Base-by-base conservation (phyloP, 2,888 invertebrate genomes). In the Hypomecis punctinalis region DNA sequence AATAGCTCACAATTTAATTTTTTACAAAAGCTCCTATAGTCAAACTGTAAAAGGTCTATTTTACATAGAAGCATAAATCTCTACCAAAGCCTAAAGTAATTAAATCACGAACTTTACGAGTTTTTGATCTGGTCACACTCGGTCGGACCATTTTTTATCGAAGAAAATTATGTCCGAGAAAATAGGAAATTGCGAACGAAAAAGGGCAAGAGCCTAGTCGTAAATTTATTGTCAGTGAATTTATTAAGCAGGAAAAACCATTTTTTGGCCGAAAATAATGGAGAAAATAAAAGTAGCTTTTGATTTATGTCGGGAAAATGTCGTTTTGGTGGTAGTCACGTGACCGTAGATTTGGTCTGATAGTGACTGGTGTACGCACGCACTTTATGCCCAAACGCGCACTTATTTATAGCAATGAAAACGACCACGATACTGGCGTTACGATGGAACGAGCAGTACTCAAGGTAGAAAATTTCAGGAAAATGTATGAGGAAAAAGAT, bases 331-430 rank as follows among this genome's bases (percentile, higher is more conserved):
- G 70, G 68, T 67, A 66, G 72, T 76, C 72, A 74, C 71, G 75
- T 76, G 74, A 75, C 71, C 70, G 69, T 72, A 66, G 67, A 68
- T 71, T 78, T 70, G 61, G 69, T 69, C 65, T 63, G 67, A 70
- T 75, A 76, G 67, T 65, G 62, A 70, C 66, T 67, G 67, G 54
- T 40, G 45, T 47, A 43, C 23, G 37, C 74, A 76, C 77, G 74
- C 74, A 74, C 68, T 75, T 67, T 71, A 76, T 74, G 72, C 70
- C 72, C 74, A 76, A 77, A 74, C 74, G 66, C 67, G 72, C 61
- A 73, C 68, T 72, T 70, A 77, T 78, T 78, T 78, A 79, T 76
- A 69, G 67, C 58, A 61, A 55, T 65, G 56, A 64, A 69, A 66
- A 65, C 39, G 45, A 53, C 61, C 45, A 48, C 45, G 48, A 39